phyloP scores from a whole-genome alignment of 1,140 invertebrate genomes.

The Druon quercuslanigerum region DNA sequence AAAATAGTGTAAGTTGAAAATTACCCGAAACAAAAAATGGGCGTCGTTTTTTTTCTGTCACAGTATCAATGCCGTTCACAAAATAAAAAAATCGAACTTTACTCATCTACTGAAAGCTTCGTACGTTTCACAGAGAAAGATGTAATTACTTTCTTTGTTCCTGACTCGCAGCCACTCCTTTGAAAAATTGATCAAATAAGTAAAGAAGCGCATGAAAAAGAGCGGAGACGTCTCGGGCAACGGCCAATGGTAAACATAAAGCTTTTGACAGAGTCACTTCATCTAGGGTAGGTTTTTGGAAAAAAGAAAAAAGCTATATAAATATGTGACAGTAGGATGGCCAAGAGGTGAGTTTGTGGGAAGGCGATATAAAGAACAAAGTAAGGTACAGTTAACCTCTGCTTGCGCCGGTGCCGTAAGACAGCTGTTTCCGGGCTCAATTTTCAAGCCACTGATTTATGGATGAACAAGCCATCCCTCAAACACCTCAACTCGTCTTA shows the following conservation, averaged over 20 bases:
- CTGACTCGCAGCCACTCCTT: background rate
- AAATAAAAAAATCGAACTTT: no score
- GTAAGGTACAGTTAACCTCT: background rate
- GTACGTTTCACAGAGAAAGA: background rate
- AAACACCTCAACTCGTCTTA: conserved; percentile 38
- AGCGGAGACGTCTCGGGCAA: background rate
- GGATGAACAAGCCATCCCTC: conserved; percentile 44
- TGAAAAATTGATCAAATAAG: background rate
- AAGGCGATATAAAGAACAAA: conserved; percentile 17
- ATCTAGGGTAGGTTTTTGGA: background rate
- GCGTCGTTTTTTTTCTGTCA: no score
- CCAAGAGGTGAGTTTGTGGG: background rate
- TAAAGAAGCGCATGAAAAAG: background rate
- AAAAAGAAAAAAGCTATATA: background rate
- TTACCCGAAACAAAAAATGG: no score
- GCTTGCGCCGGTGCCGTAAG: conserved; percentile 13
- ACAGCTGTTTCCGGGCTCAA: conserved; percentile 44
- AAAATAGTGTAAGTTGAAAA: no score
- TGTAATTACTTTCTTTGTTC: background rate
- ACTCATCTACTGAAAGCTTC: no score
- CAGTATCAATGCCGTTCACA: no score
- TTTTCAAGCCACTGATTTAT: conserved; percentile 50
- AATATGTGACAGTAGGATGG: background rate
- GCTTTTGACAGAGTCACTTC: background rate
- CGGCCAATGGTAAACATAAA: background rate